Percentiles rank a stretch among this genome's conserved stretches.
Evolutionary conservation across 64 coral and sea anemone species (phyloP).

Genomic region (Astreopora myriophthalma): DNA sequence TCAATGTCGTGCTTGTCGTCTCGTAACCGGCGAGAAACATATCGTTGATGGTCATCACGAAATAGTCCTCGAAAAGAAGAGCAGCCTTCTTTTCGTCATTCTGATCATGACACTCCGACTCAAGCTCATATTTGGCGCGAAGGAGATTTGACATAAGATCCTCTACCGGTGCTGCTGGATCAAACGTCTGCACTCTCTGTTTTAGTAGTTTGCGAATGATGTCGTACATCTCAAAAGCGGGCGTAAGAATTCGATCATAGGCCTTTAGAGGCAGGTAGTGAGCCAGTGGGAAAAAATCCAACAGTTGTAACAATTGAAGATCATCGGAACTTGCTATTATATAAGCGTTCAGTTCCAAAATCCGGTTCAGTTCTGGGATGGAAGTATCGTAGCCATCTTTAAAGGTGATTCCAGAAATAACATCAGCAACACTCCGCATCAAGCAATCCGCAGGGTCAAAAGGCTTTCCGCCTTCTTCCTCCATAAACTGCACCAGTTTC

Average conservation of each 20-base stretch:
- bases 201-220: background rate
- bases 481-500: conserved; percentile 8
- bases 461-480: conserved; percentile 27
- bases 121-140: background rate
- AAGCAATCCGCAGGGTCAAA: conserved; percentile 45
- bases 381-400: conserved; percentile 17
- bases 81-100: background rate
- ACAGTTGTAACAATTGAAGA: background rate
- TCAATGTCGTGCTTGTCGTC: conserved; percentile 25
- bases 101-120: background rate
- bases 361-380: background rate
- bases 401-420: conserved; percentile 64
- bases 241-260: background rate
- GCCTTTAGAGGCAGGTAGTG: conserved; percentile 52
- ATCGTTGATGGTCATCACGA: conserved; percentile 22
- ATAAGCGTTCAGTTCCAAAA: background rate
- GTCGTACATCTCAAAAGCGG: background rate
- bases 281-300: conserved; percentile 53
- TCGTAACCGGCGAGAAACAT: conserved; percentile 69
- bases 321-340: background rate
- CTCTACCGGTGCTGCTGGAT: background rate
- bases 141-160: background rate
- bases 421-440: conserved; percentile 48
- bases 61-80: conserved; percentile 36
- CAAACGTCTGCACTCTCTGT: background rate